Base-by-base conservation (phyloP, 1,140 invertebrate species). In the Maconellicoccus hirsutus region DNA sequence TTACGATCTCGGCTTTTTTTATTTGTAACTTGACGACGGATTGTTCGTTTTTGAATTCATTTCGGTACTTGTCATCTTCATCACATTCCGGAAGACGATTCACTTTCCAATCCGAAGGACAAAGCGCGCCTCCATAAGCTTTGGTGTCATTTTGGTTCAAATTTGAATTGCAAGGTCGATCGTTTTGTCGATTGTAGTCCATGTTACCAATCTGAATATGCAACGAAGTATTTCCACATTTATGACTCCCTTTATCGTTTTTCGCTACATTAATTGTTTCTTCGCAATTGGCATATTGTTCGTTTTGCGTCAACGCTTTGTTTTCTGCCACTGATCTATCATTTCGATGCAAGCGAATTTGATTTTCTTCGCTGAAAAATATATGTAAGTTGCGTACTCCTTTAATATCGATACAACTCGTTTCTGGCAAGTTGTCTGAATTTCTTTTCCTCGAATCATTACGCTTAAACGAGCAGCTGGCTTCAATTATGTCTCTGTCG, bases 1-100 rank as follows among this genome's bases (percentile, higher is more conserved):
- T 77, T 23, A 77, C 76, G 59, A 77, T 77, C 74, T 76, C 76
- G 16, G 76, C 76, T 22, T 76, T 77, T 71, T 77, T 77, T n/a
- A 77, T 77, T 73, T 76, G 76, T 14, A 77, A 70, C 72, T 77
- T 77, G 10, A 77, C 63, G 39, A 77, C 76, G 3, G 76, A 74
- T 38, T 75, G 75, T 16, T 76, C 74, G 29, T 52, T 72, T 21
- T 69, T 59, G 66, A 69, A 59, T 38, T 66, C 19, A 59, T 38
- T 70, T 74, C 71, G 7, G 23, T 69, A 66, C 33, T 59, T 69
- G 38, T 71, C 7, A 6, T 63, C 22, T 69, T 29, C 14, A 59
- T 29, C 23, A 39, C n/a, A 42, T 21, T 70, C 39, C 4, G 23
- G 19, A 1, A 19, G 69, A 6, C 29, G 33, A 25, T 27, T 70